Evolutionary conservation across 53 echinoderm and acorn worm genomes (phyloP).

Genomic region (Pentamera pediparva): DNA sequence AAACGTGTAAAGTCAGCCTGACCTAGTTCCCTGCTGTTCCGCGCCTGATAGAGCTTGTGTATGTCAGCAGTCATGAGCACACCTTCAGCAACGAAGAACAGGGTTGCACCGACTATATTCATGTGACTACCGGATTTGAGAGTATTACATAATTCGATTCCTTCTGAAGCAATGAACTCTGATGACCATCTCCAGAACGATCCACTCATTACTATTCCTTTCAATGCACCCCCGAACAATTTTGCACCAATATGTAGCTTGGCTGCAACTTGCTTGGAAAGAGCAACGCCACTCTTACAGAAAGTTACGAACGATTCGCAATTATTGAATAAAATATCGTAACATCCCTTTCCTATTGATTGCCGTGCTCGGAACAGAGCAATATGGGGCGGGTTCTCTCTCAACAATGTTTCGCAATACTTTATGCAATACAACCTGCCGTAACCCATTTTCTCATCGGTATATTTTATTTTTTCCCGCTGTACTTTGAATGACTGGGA

Average conservation of each 20-base stretch:
- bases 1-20: background rate
- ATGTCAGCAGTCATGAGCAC: background rate
- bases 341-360: background rate
- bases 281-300: constrained; percentile 5
- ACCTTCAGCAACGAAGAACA: background rate
- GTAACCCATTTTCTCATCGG: background rate
- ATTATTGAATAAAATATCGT: background rate
- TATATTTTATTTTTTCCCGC: too few species aligned
- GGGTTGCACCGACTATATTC: background rate
- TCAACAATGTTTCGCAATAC: background rate
- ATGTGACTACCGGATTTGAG: background rate
- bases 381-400: background rate
- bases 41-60: background rate
- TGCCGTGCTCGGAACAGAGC: background rate
- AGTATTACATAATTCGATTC: background rate
- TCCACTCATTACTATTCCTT: too few species aligned
- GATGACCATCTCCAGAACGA: background rate
- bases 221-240: background rate
- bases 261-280: background rate
- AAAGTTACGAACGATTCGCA: constrained; percentile 17
- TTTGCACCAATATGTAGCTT: background rate
- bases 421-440: background rate
- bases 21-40: background rate
- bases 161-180: background rate
- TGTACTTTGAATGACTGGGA: too few species aligned